These are phyloP conservation scores for Metellina segmentata DNA, from an alignment of 2,888 invertebrate species.

Conservation along the genomic window DNA sequence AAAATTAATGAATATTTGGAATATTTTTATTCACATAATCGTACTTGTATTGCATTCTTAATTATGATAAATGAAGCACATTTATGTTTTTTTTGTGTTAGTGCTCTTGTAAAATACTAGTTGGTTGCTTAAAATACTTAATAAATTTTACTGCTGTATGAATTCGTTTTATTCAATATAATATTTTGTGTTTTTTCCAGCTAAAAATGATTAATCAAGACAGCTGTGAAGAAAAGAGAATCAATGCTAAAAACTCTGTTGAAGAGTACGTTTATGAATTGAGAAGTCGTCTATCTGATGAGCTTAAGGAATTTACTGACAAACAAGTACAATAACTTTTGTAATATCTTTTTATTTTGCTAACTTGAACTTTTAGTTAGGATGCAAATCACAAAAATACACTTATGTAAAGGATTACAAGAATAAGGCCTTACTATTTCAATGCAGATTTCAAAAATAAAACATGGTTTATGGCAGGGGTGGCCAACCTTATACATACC, in stretches of 20 bases:
- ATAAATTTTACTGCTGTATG: neutral
- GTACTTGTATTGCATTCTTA: neutral
- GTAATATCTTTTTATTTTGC: too few species aligned
- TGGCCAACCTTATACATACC: too few species aligned
- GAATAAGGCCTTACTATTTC: too few species aligned
- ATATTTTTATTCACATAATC: neutral
- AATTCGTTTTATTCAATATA: neutral
- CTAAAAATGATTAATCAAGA: constrained; percentile 91
- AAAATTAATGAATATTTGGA: neutral
- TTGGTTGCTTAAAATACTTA: neutral
- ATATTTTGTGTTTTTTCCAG: constrained; percentile 82
- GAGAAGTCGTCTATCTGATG: constrained; percentile 90
- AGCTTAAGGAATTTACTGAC: constrained; percentile 82
- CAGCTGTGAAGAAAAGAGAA: constrained; percentile 94
- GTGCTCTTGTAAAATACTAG: too few species aligned
- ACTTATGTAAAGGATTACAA: too few species aligned
- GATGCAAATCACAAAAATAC: too few species aligned
- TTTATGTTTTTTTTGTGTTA: neutral
- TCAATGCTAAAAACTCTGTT: constrained; percentile 96
- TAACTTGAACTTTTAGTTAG: too few species aligned
- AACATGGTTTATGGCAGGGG: too few species aligned
- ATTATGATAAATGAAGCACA: neutral
- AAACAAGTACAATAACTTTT: constrained; percentile 52
- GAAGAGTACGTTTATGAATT: constrained; percentile 99
- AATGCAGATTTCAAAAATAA: too few species aligned